Conservation (phyloP, 2,113 vertebrate species). For the Accipiter virgatus region DNA sequence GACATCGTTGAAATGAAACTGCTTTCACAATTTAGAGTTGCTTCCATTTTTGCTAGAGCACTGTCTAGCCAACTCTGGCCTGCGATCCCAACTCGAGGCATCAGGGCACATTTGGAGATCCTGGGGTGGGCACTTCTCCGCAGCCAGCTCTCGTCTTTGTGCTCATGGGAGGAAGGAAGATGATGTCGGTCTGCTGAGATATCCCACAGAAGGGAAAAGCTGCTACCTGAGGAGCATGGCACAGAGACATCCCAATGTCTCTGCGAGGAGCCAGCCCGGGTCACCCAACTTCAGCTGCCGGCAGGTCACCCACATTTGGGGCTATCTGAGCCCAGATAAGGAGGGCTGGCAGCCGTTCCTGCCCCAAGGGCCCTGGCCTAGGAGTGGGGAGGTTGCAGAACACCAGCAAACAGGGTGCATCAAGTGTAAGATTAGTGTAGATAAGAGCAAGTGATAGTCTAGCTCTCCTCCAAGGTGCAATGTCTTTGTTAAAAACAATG, state of each 20-base stretch:
- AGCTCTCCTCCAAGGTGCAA: background rate
- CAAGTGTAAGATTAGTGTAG: background rate
- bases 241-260: background rate
- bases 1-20: background rate
- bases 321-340: background rate
- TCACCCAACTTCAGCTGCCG: background rate
- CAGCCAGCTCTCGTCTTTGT: background rate
- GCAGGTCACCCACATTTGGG: background rate
- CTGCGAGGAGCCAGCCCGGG: background rate
- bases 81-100: background rate
- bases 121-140: background rate
- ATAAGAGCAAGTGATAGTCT: background rate
- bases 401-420: background rate
- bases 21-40: background rate
- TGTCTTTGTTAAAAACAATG: background rate
- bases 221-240: fast-evolving
- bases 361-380: background rate
- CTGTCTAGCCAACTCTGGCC: background rate
- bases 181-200: background rate
- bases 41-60: background rate
- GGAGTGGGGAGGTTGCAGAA: background rate
- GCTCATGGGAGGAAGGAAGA: background rate
- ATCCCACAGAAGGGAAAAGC: background rate
- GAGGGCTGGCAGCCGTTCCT: background rate
- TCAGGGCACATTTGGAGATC: background rate